phyloP scores from a whole-genome alignment of 92 coral and sea anemone genomes.

The Siderastrea siderea region DNA sequence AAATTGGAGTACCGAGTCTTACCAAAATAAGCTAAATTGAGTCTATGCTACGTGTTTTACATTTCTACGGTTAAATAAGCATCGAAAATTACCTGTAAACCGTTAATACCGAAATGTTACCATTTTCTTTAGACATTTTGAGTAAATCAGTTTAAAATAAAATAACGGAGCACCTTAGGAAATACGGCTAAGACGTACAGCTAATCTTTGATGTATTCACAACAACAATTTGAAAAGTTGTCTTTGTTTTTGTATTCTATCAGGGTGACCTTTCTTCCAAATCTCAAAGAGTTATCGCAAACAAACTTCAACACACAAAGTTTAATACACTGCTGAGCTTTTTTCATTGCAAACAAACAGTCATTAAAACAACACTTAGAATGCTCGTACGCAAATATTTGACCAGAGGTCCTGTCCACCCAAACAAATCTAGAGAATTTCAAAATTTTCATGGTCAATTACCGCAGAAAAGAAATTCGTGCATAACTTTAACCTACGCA shows the following conservation, averaged over 20 bases:
- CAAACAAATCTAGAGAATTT: background rate
- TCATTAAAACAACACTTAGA: background rate
- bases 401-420: background rate
- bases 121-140: no score
- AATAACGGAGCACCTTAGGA: background rate
- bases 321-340: background rate
- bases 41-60: background rate
- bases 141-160: background rate
- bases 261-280: background rate
- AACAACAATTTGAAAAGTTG: background rate
- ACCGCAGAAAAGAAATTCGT: background rate
- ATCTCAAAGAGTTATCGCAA: conserved; percentile 18
- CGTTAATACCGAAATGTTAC: background rate
- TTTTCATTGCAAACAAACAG: conserved; percentile 19
- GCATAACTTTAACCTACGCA: background rate
- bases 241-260: background rate
- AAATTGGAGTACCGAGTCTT: background rate
- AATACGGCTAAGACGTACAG: background rate
- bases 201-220: no score
- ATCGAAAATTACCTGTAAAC: background rate
- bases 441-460: background rate
- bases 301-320: conserved; percentile 3
- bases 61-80: background rate
- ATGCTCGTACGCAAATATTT: conserved; percentile 6
- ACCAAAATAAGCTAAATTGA: conserved; percentile 1